Evolutionary conservation across 2,797 vertebrate species (phyloP).

Genomic region (Falco peregrinus): DNA sequence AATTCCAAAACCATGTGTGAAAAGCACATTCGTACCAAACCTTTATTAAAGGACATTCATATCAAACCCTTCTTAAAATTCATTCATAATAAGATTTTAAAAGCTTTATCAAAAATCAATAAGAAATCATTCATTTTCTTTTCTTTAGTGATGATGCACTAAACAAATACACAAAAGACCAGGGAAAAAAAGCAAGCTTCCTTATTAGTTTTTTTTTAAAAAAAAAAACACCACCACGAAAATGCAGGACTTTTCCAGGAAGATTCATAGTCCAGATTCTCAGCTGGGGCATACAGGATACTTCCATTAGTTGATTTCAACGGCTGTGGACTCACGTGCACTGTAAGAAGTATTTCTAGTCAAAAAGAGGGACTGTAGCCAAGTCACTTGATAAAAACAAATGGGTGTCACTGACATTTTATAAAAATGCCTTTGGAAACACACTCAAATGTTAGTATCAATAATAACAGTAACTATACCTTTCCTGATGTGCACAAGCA

Average conservation of each 20-base stretch:
- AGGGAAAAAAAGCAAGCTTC: not conserved
- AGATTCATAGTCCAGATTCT: not conserved
- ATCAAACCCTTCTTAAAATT: not conserved
- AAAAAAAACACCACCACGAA: no score
- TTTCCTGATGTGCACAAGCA: not conserved
- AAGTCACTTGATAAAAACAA: not conserved
- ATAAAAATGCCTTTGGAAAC: not conserved
- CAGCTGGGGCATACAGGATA: rapidly evolving
- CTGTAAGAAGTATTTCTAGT: not conserved
- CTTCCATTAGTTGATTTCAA: not conserved
- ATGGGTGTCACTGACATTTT: not conserved
- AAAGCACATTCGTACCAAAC: not conserved
- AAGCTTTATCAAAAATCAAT: not conserved
- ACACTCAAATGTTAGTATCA: not conserved
- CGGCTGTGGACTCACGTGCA: not conserved
- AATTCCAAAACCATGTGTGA: not conserved
- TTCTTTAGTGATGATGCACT: not conserved
- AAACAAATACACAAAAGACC: not conserved
- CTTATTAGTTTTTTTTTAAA: not conserved
- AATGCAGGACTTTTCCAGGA: not conserved
- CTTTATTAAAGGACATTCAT: not conserved
- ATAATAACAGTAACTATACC: not conserved
- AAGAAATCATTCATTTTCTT: not conserved
- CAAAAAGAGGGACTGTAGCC: not conserved
- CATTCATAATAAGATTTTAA: not conserved